Evolutionary conservation across 2,113 vertebrate species (phyloP), one percentile per base, ranked within the genome.

Genomic region (Carassius carassius): DNA sequence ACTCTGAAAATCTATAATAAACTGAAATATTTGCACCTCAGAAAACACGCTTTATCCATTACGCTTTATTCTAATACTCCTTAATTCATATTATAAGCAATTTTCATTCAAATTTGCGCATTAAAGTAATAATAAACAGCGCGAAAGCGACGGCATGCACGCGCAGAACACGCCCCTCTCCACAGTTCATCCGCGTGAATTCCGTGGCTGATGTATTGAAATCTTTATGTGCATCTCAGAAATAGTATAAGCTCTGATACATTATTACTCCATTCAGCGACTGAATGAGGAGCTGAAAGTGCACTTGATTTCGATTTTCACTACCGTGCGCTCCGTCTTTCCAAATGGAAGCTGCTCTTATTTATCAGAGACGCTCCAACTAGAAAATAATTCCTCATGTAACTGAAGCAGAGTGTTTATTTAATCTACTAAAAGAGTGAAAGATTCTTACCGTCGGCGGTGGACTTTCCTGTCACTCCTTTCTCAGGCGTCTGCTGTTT

Each of bases 401-500:
- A 63, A 82, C 60, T 58, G 72, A 51, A 14, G 0, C 47, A 54
- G 16, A 63, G 25, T 14, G 14, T 70, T 23, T 2, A 32, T n/a
- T 70, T 49, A 60, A 51, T 35, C 32, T 54, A 44, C 37, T 54
- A n/a, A 54, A 56, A 23, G 35, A 70, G 19, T 70, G 12, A 69
- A 65, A 11, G 41, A 67, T 51, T 89, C 94, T 93, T 94, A 94
- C 94, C 94, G 91, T 92, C 89, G 47, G 63, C 84, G n/a, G 91
- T 75, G 67, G 88, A 88, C 90, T 92, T 89, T 72, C 85, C 87
- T 72, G 73, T 86, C 86, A 88, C 86, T 91, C 88, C 89, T 86
- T 88, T 89, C 90, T 67, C 54, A 90, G 86, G 82, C 87, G 56
- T 89, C 84, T 88, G 85, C 80, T 87, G 72, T 70, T 12, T 87